A percentile compares a stretch with the other conserved stretches of the same genome.
phyloP scores from a whole-genome alignment of 1,140 invertebrate genomes.

The Halesus radiatus region DNA sequence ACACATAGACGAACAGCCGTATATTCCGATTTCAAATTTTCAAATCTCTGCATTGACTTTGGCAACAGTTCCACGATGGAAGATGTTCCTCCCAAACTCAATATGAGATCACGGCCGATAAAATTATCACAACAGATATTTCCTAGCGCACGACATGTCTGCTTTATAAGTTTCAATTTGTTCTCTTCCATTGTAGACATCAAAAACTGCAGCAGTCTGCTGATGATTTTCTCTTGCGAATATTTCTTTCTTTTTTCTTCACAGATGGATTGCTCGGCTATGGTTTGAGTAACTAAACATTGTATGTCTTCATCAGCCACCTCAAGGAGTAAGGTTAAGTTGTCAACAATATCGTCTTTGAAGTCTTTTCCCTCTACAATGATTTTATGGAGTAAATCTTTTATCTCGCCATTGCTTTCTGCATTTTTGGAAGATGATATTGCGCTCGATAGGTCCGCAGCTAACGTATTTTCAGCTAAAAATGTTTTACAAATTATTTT shows the following conservation, averaged over 20 bases:
- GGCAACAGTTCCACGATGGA: constrained; percentile 68
- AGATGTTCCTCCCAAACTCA: constrained; percentile 74
- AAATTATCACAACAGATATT: constrained; percentile 93
- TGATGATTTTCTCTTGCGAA: constrained; percentile 73
- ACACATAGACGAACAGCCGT: constrained; percentile 61
- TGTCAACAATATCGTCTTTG: constrained; percentile 63
- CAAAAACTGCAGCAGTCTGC: constrained; percentile 72
- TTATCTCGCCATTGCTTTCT: constrained; percentile 38
- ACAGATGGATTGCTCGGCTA: constrained; percentile 81
- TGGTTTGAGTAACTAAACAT: constrained; percentile 71
- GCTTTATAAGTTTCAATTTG: constrained; percentile 74
- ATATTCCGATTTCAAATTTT: constrained; percentile 38
- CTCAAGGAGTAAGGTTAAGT: constrained; percentile 62
- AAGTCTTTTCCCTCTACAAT: constrained; percentile 65
- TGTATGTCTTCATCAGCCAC: constrained; percentile 62
- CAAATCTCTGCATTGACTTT: constrained; percentile 56
- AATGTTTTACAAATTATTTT: too few species aligned
- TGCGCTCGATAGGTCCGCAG: constrained; percentile 16
- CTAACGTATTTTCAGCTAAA: background rate
- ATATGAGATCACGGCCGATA: constrained; percentile 74
- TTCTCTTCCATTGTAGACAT: constrained; percentile 60
- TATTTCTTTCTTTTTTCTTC: constrained; percentile 77
- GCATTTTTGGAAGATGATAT: constrained; percentile 1
- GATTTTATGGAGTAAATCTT: constrained; percentile 40
- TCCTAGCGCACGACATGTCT: constrained; percentile 84